These are phyloP conservation scores for Parotocinclus haroldoi DNA, from an alignment of 2,797 vertebrate species.

Conservation along the genomic window DNA sequence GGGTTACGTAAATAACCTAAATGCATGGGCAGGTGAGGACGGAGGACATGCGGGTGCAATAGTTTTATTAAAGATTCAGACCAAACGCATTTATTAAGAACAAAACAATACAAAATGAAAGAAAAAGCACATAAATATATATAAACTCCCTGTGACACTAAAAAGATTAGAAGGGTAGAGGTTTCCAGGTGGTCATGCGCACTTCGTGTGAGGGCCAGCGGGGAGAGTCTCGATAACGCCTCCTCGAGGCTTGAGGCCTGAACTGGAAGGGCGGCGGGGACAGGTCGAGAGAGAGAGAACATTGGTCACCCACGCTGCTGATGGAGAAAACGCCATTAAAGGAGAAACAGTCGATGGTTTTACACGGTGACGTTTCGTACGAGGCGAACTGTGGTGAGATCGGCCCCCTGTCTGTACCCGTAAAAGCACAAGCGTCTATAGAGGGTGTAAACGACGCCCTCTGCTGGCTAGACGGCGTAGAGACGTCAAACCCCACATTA, in stretches of 20 bases:
- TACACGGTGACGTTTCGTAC: constrained; percentile 17
- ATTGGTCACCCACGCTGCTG: constrained; percentile 8
- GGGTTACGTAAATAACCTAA: no score
- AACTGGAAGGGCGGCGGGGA: constrained; percentile 41
- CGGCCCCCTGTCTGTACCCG: neutral
- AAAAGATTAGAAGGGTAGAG: constrained; percentile 43
- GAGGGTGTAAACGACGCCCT: constrained; percentile 15
- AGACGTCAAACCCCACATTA: neutral
- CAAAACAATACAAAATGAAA: constrained; percentile 14
- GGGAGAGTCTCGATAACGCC: constrained; percentile 54
- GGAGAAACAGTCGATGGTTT: constrained; percentile 18
- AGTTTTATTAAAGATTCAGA: no score
- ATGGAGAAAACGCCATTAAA: constrained; percentile 23
- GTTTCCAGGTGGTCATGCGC: constrained; percentile 46
- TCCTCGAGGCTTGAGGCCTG: constrained; percentile 29
- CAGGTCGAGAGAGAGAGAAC: constrained; percentile 18
- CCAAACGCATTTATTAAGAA: constrained; percentile 52
- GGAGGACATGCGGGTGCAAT: no score
- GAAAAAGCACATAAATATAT: neutral
- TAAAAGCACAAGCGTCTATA: constrained; percentile 1
- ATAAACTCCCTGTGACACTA: neutral
- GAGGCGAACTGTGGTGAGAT: constrained; percentile 8
- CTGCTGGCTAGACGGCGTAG: constrained; percentile 21
- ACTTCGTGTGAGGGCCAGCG: constrained; percentile 52
- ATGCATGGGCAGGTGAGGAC: no score